A percentile compares a stretch with the other conserved stretches of the same genome.
Conservation (phyloP, 2,888 invertebrate genomes). For the Ichneumoninae sp. region DNA sequence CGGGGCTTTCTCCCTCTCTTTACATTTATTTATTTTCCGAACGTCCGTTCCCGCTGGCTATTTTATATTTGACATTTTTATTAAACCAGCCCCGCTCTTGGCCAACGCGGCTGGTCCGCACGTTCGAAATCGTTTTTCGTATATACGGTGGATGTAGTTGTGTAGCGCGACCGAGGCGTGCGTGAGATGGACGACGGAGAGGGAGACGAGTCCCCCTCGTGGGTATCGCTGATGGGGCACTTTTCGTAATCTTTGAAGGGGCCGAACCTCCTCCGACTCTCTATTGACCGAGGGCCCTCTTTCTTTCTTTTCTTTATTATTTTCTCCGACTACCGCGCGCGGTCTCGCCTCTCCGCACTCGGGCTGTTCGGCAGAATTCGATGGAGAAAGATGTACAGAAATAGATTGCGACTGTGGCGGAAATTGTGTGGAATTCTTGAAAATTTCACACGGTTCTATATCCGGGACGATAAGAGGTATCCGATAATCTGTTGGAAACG, state of each 20-base stretch:
- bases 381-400: not conserved
- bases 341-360: conserved; percentile 73
- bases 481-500: conserved; percentile 44
- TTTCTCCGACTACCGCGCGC: conserved; percentile 55
- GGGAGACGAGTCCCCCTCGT: conserved; percentile 49
- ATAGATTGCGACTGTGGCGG: not conserved
- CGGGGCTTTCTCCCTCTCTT: conserved; percentile 71
- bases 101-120: conserved; percentile 43
- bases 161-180: conserved; percentile 45
- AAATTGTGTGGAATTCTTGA: conserved; percentile 5
- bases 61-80: conserved; percentile 85
- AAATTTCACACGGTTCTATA: conserved; percentile 29
- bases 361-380: not conserved
- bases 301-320: conserved; percentile 30
- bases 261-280: conserved; percentile 51
- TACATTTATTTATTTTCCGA: conserved; percentile 84
- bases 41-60: conserved; percentile 83
- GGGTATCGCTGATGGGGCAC: conserved; percentile 80
- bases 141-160: conserved; percentile 32
- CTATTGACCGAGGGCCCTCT: conserved; percentile 71
- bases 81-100: conserved; percentile 79
- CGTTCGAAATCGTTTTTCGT: conserved; percentile 63
- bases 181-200: conserved; percentile 51
- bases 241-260: conserved; percentile 79
- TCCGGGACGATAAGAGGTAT: conserved; percentile 39